A percentile compares a stretch with the other conserved stretches of the same genome.
phyloP scores from a whole-genome alignment of 2,888 invertebrate genomes.

The Noctua fimbriata region DNA sequence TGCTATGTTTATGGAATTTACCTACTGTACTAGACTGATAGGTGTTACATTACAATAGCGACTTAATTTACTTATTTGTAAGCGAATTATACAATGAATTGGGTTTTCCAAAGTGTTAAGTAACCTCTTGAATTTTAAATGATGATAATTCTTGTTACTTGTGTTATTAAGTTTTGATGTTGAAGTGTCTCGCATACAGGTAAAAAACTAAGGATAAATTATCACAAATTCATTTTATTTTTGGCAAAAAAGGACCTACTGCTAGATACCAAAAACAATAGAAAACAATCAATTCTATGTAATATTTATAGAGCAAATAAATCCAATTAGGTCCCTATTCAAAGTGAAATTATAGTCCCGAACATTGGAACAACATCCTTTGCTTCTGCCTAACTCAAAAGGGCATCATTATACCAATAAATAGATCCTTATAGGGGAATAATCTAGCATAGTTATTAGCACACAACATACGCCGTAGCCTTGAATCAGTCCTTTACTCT shows the following conservation, averaged over 20 bases:
- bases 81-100: slow-evolving; percentile 10
- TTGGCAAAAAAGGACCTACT: background rate
- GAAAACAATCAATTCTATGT: background rate
- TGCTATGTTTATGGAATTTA: slow-evolving; percentile 14
- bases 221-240: background rate
- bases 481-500: slow-evolving; percentile 71
- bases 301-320: too few relatives aligned
- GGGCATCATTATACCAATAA: slow-evolving; percentile 26
- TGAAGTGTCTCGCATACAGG: background rate
- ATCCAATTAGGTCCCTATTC: background rate
- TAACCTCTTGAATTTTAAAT: slow-evolving; percentile 3
- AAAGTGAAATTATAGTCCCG: background rate
- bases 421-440: slow-evolving; percentile 47
- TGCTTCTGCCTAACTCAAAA: slow-evolving; percentile 17
- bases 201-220: background rate
- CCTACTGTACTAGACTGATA: slow-evolving; percentile 8
- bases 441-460: slow-evolving; percentile 58
- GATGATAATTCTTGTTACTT: background rate
- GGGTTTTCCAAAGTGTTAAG: slow-evolving; percentile 2
- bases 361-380: background rate
- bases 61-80: slow-evolving; percentile 26
- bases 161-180: background rate
- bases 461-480: slow-evolving; percentile 65
- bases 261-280: background rate
- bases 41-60: background rate